Base-by-base conservation (phyloP, 2,113 vertebrate genomes). In the Pseudopodoces humilis region DNA sequence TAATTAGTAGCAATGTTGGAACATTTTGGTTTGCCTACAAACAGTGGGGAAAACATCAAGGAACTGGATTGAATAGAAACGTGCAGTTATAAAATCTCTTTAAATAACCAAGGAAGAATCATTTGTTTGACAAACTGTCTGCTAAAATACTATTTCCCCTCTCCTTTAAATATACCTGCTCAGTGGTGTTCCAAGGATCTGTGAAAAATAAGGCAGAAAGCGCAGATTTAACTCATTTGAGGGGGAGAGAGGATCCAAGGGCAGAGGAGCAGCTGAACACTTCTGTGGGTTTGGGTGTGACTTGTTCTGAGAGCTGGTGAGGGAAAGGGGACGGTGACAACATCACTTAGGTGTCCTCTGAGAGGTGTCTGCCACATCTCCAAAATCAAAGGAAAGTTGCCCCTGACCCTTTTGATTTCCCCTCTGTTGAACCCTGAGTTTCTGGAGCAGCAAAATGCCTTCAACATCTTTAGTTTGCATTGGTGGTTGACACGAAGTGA, bases 311-410 rank as follows among this genome's bases (percentile, higher is more conserved):
- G 60, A 15, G 16, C 52, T 47, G 27, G 8, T 37, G 27, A 8
- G 44, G 31, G n/a, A 10, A 17, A 60, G n/a, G 30, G 15, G 12
- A 19, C 0, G 2, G 19, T 49, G 31, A 9, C 13, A 13, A 0
- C 35, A n/a, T 7, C 50, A 13, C 35, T 23, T 9, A 20, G 12
- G 7, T 28, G 35, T 30, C 53, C 59, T 72, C 58, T 50, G 11
- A 5, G 49, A 44, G 58, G 22, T 8, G 11, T 30, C 27, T 35
- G 8, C 20, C n/a, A 50, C 46, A 21, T 7, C 35, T 55, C 31
- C 28, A 52, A 62, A 62, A 35, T 4, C 46, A 18, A n/a, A 72
- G 21, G 6, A 3, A 33, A 41, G 22, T 9, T 39, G 6, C 7
- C 8, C 10, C 27, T 28, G 3, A 41, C 13, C 10, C 24, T 33